A percentile compares a stretch with the other conserved stretches of the same genome.
Evolutionary conservation across 2,888 invertebrate genomes (phyloP).

Genomic region (Mythimna lalbum): DNA sequence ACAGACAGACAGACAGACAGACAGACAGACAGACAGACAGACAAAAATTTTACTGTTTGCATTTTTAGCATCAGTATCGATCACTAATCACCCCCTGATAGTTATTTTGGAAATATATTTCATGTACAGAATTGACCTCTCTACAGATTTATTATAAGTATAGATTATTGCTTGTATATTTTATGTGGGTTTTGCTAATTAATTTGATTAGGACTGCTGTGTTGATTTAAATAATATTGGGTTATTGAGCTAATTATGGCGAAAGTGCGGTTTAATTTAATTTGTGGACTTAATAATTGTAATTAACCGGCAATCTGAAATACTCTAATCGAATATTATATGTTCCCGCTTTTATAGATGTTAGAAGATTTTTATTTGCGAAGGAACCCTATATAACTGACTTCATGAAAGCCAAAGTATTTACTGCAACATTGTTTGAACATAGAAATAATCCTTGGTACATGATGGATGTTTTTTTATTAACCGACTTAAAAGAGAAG

Average conservation of each 20-base stretch:
- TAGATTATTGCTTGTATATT: slow-evolving; percentile 63
- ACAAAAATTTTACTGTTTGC: too few relatives aligned
- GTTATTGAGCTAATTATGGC: background rate
- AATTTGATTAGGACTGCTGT: slow-evolving; percentile 27
- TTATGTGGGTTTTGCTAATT: slow-evolving; percentile 49
- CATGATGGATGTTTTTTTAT: too few relatives aligned
- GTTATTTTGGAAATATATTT: too few relatives aligned
- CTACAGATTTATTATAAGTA: too few relatives aligned
- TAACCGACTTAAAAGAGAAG: too few relatives aligned
- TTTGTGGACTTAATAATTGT: background rate
- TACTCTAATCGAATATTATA: background rate
- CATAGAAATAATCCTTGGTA: too few relatives aligned
- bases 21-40: too few relatives aligned
- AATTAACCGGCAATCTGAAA: background rate
- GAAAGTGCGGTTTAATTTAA: background rate
- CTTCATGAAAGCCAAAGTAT: background rate
- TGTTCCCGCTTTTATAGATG: background rate
- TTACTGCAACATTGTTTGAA: too few relatives aligned
- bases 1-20: too few relatives aligned
- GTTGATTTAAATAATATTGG: slow-evolving; percentile 12
- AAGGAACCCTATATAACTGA: background rate
- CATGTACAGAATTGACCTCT: too few relatives aligned
- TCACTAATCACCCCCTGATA: too few relatives aligned
- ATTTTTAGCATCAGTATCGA: too few relatives aligned
- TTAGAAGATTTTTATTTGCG: background rate